phyloP scores from a whole-genome alignment of 2,113 vertebrate species.

The Menidia beryllina region DNA sequence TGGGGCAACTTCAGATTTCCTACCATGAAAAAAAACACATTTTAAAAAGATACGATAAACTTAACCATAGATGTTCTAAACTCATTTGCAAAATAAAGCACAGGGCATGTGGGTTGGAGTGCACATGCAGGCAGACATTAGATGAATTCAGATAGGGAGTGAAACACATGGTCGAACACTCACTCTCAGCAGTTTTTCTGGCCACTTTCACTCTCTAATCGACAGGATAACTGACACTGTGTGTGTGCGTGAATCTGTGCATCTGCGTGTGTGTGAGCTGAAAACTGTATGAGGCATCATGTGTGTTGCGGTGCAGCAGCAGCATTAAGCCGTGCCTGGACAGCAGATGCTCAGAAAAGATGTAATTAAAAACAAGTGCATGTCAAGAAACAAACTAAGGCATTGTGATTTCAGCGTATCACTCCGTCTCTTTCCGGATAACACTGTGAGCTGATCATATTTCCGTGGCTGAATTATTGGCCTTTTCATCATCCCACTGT shows the following conservation, averaged over 20 bases:
- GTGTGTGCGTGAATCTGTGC: slow-evolving; percentile 34
- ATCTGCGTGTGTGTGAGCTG: slow-evolving; percentile 9
- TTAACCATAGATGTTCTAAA: slow-evolving; percentile 11
- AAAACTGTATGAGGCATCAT: slow-evolving; percentile 8
- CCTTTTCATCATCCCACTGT: slow-evolving; percentile 2
- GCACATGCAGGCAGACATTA: slow-evolving; percentile 1
- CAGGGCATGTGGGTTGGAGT: neutral
- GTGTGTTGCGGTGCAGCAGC: slow-evolving; percentile 24
- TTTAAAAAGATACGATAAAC: too few species aligned
- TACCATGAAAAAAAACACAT: slow-evolving; percentile 3
- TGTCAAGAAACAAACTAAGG: slow-evolving; percentile 47
- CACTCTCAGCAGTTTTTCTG: slow-evolving; percentile 21
- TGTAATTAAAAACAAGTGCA: slow-evolving; percentile 58
- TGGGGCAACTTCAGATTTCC: slow-evolving; percentile 58
- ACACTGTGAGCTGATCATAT: neutral
- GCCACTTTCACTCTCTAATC: slow-evolving; percentile 10
- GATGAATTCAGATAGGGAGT: slow-evolving; percentile 23
- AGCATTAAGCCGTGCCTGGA: slow-evolving; percentile 59
- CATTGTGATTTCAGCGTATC: slow-evolving; percentile 20
- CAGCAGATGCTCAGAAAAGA: slow-evolving; percentile 57
- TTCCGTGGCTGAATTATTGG: slow-evolving; percentile 7
- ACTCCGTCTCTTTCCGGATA: neutral
- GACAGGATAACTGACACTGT: slow-evolving; percentile 14
- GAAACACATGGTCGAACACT: slow-evolving; percentile 3
- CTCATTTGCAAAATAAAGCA: slow-evolving; percentile 18